Percentiles rank a stretch among this genome's conserved stretches.
Evolutionary conservation across 2,888 invertebrate species (phyloP).

Genomic region (Adineta ricciae): DNA sequence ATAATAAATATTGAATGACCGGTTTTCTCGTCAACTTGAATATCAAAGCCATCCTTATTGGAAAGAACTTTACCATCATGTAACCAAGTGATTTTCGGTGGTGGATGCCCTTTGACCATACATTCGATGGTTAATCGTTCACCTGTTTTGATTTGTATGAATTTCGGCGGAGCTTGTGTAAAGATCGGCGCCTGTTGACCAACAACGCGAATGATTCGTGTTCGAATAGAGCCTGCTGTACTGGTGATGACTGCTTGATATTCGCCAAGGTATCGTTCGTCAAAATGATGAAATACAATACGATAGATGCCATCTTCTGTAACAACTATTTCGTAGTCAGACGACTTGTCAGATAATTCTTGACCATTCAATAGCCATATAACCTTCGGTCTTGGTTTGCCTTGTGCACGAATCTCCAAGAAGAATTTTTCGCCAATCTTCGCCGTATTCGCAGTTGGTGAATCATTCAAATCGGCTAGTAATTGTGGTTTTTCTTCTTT

Average conservation of each 20-base stretch:
- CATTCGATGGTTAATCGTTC: conserved; percentile 10
- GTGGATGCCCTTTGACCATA: neutral
- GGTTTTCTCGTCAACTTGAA: neutral
- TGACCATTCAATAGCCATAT: neutral
- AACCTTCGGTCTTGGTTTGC: neutral
- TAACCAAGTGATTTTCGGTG: conserved; percentile 3
- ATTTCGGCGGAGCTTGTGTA: neutral
- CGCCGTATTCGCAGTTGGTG: neutral
- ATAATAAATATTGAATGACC: conserved; percentile 10
- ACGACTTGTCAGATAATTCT: neutral
- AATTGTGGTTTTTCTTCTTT: conserved; percentile 17
- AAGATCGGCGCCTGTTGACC: neutral
- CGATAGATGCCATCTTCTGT: neutral
- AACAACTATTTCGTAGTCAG: neutral
- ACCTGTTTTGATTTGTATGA: conserved; percentile 11
- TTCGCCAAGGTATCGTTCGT: conserved; percentile 1
- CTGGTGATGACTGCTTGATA: neutral
- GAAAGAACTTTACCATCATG: conserved; percentile 4
- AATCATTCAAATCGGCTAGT: neutral
- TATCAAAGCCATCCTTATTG: neutral
- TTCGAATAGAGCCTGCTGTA: neutral
- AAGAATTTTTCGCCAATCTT: conserved; percentile 8
- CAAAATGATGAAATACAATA: neutral
- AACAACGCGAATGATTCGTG: neutral
- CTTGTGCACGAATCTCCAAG: neutral